These are phyloP conservation scores for Cryptoleucopteryx plumbea DNA, from an alignment of 2,113 vertebrate genomes.

Conservation along the genomic window DNA sequence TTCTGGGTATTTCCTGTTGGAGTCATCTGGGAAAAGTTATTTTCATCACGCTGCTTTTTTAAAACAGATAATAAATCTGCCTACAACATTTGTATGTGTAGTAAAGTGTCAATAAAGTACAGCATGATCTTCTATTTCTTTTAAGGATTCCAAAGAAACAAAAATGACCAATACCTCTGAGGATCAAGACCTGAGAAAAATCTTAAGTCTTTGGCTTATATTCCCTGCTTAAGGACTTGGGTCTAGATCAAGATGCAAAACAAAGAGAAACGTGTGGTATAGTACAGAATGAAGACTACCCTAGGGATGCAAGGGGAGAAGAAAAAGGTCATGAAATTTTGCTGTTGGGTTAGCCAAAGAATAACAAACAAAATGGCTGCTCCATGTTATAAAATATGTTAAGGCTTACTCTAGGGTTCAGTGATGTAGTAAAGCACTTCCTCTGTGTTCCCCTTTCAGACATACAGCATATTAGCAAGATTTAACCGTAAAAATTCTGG, in stretches of 20 bases:
- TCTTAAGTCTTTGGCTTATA: not conserved
- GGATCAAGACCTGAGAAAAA: not conserved
- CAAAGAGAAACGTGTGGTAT: not conserved
- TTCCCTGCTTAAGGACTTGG: not conserved
- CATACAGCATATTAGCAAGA: not conserved
- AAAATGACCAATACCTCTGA: not conserved
- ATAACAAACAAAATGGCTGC: constrained; percentile 34
- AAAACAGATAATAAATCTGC: not conserved
- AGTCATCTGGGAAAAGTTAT: not conserved
- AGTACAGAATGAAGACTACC: not conserved
- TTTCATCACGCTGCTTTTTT: not conserved
- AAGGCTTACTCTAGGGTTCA: not conserved
- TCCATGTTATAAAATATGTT: not conserved
- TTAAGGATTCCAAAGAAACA: not conserved
- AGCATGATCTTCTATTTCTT: not conserved
- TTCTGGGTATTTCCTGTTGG: not conserved
- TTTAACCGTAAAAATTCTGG: not conserved
- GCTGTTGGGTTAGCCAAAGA: not conserved
- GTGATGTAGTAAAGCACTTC: constrained; percentile 8
- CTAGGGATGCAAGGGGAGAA: not conserved
- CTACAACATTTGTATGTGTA: not conserved
- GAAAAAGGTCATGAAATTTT: not conserved
- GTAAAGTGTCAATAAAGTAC: not conserved
- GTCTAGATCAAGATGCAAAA: not conserved
- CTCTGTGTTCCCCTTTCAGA: not conserved